Percentiles rank a stretch among this genome's conserved stretches.
Evolutionary conservation across 2,113 vertebrate genomes (phyloP).

Genomic region (Turnix velox): DNA sequence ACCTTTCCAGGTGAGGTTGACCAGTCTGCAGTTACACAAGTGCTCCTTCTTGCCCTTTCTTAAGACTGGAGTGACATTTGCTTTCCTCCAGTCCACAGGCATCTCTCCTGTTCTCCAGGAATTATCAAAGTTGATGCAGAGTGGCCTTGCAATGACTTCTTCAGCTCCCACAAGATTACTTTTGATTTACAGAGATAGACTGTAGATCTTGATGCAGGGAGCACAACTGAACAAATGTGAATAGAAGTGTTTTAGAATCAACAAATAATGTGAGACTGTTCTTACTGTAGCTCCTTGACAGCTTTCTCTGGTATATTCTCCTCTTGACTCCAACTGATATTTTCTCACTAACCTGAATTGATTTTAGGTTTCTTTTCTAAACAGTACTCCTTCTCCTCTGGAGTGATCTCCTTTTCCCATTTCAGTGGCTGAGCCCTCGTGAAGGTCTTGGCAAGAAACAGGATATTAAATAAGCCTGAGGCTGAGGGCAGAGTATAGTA

Average conservation of each 20-base stretch:
- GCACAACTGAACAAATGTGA: not conserved
- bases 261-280: not conserved
- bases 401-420: not conserved
- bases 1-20: no score
- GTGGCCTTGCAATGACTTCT: no score
- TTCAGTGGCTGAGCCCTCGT: not conserved
- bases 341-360: not conserved
- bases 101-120: no score
- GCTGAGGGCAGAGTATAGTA: not conserved
- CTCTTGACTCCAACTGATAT: not conserved
- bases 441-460: not conserved
- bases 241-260: not conserved
- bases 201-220: not conserved
- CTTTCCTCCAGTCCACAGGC: no score
- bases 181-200: not conserved
- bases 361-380: not conserved
- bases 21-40: no score
- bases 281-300: not conserved
- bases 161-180: no score
- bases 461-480: not conserved
- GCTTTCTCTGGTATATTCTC: not conserved
- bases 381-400: not conserved
- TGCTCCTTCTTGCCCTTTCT: no score
- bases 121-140: no score
- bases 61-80: no score